Percentiles rank a stretch among this genome's conserved stretches.
Conservation (phyloP, 2,797 vertebrate genomes). For the Anas acuta region DNA sequence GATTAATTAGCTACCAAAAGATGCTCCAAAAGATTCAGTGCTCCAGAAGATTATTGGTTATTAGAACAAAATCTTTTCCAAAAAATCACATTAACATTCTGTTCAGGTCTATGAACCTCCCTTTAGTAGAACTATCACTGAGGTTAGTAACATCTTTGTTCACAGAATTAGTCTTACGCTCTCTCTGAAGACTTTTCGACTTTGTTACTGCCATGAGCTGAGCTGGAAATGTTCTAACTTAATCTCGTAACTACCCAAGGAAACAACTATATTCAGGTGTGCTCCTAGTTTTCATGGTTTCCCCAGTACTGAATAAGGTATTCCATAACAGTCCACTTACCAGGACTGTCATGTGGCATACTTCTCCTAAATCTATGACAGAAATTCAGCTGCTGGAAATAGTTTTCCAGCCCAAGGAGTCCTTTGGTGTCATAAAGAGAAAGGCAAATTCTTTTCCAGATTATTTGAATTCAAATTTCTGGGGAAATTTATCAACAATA, state of each 20-base stretch:
- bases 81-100: not conserved
- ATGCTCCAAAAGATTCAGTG: not conserved
- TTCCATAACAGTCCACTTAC: not conserved
- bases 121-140: not conserved
- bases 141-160: not conserved
- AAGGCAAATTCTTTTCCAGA: not conserved
- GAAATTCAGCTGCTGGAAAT: not conserved
- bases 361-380: not conserved
- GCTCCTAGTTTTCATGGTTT: not conserved
- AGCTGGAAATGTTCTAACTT: not conserved
- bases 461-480: not conserved
- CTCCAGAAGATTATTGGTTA: not conserved
- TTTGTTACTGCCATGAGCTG: not conserved
- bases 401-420: not conserved
- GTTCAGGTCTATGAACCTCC: not conserved
- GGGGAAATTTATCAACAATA: not conserved
- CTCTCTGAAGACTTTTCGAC: not conserved
- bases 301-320: not conserved
- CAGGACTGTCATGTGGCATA: not conserved
- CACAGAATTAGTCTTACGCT: not conserved
- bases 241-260: not conserved
- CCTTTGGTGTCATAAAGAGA: not conserved
- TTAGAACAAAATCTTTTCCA: not conserved
- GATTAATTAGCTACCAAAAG: not conserved
- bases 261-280: not conserved